Percentiles rank a stretch among this genome's conserved stretches.
Evolutionary conservation across 2,113 vertebrate genomes (phyloP).

Genomic region (Oostethus manadensis): DNA sequence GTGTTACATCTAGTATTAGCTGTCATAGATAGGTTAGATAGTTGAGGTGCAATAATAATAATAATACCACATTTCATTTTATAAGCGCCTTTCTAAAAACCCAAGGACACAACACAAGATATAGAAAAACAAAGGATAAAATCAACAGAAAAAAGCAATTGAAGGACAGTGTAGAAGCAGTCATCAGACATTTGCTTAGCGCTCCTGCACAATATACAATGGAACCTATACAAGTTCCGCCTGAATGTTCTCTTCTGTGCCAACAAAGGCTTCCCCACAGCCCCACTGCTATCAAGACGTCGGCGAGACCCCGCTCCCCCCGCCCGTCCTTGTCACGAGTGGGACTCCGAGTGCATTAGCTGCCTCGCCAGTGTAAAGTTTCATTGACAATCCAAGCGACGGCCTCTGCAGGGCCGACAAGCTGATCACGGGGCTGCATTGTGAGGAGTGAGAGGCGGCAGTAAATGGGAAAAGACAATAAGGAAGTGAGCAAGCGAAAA

Average conservation of each 20-base stretch:
- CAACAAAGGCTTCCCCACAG: conserved; percentile 16
- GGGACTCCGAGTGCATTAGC: conserved; percentile 37
- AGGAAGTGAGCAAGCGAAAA: conserved; percentile 7
- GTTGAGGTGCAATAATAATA: neutral
- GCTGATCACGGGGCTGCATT: conserved; percentile 55
- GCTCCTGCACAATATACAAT: conserved; percentile 11
- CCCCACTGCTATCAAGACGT: conserved; percentile 35
- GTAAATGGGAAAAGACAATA: conserved; percentile 12
- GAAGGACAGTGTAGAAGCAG: too few species aligned
- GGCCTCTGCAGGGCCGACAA: conserved; percentile 49
- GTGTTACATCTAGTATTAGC: neutral
- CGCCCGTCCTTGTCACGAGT: conserved; percentile 41
- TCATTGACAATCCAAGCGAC: conserved; percentile 56
- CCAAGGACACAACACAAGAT: too few species aligned
- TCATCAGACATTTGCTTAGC: conserved; percentile 6
- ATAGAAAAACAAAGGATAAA: too few species aligned
- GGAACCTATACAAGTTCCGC: conserved; percentile 17
- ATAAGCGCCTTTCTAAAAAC: too few species aligned
- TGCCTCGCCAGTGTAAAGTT: conserved; percentile 45
- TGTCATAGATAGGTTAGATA: neutral
- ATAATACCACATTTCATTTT: too few species aligned
- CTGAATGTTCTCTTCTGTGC: conserved; percentile 26
- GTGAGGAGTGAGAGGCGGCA: conserved; percentile 35
- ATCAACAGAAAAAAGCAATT: too few species aligned
- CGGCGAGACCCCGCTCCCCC: conserved; percentile 13